Evolutionary conservation across 37 sponge, comb jelly and placozoan species (phyloP).

Genomic region (Eunapius fragilis): DNA sequence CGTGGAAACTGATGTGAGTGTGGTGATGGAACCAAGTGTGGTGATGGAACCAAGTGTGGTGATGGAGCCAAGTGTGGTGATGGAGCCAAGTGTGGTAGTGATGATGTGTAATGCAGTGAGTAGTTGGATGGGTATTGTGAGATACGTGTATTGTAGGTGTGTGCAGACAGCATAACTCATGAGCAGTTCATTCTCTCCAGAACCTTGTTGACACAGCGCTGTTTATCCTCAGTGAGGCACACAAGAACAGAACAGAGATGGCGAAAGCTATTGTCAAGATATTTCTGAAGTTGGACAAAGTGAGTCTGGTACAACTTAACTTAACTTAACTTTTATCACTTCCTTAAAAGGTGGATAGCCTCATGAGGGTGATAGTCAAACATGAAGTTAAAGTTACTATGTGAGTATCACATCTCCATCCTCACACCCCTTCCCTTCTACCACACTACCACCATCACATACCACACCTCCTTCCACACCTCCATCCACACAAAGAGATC

Average conservation of each 20-base stretch:
- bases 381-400: slow-evolving; percentile 35
- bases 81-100: background rate
- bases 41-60: background rate
- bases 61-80: background rate
- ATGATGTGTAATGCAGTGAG: background rate
- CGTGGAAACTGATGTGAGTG: slow-evolving; percentile 3
- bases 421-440: background rate
- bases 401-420: slow-evolving; percentile 15
- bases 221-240: slow-evolving; percentile 50
- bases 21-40: background rate
- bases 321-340: background rate
- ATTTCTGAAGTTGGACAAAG: slow-evolving; percentile 51
- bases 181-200: slow-evolving; percentile 7
- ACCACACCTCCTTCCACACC: background rate
- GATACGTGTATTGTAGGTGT: background rate
- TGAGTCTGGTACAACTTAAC: background rate
- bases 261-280: slow-evolving; percentile 49
- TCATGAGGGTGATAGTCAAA: slow-evolving; percentile 14
- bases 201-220: slow-evolving; percentile 34
- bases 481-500: too few relatives aligned
- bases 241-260: slow-evolving; percentile 34
- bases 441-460: background rate
- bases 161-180: too few relatives aligned
- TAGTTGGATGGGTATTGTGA: background rate
- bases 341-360: slow-evolving; percentile 26